Evolutionary conservation across 1,140 invertebrate species (phyloP).

Genomic region (Anagrus nilaparvatae): DNA sequence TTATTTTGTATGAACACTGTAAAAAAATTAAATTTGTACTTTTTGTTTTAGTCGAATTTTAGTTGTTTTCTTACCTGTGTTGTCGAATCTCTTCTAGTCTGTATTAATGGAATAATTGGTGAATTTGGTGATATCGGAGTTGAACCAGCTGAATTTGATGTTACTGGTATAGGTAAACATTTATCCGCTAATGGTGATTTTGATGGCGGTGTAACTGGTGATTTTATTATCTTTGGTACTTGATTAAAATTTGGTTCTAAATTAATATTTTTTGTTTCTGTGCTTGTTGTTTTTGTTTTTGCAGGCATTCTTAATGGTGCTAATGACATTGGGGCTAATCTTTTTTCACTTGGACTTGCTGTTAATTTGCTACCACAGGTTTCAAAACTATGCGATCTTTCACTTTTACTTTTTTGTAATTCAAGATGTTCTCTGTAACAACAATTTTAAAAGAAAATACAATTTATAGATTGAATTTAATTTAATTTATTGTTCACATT

Average conservation of each 20-base stretch:
- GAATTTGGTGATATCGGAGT: constrained; percentile 41
- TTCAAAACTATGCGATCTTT: constrained; percentile 24
- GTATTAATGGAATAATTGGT: constrained; percentile 49
- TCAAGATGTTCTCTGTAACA: constrained; percentile 35
- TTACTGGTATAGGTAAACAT: constrained; percentile 34
- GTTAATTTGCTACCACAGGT: too few species aligned
- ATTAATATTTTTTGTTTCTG: constrained; percentile 22
- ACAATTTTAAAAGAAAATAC: not conserved
- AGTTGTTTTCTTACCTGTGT: constrained; percentile 57
- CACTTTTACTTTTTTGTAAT: constrained; percentile 22
- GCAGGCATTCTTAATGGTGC: too few species aligned
- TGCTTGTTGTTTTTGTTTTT: too few species aligned
- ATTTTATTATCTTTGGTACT: constrained; percentile 71
- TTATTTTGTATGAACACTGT: constrained; percentile 39
- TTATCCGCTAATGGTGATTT: constrained; percentile 49
- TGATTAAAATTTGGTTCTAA: constrained; percentile 47
- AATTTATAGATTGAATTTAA: too few species aligned
- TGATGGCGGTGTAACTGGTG: constrained; percentile 67
- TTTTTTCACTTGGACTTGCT: too few species aligned
- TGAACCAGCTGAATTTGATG: constrained; percentile 35
- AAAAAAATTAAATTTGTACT: constrained; percentile 7
- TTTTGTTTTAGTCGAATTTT: not conserved
- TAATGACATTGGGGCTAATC: too few species aligned
- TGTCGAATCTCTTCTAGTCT: constrained; percentile 67
- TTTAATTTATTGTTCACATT: too few species aligned